A percentile compares a stretch with the other conserved stretches of the same genome.
Conservation (phyloP, 1,140 invertebrate species). For the Riptortus pedestris region DNA sequence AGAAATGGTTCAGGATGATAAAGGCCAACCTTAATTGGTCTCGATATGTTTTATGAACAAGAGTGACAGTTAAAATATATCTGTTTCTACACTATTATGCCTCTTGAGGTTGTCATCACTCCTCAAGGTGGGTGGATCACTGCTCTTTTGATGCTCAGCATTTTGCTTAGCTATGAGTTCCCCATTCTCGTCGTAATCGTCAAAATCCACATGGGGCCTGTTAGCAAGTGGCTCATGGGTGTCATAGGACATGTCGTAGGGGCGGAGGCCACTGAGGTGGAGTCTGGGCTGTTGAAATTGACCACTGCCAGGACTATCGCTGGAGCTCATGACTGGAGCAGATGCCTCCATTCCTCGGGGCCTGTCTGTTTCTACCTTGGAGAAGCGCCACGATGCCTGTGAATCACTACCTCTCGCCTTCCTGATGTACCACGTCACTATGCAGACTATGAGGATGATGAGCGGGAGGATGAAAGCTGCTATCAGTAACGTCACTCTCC, state of each 20-base stretch:
- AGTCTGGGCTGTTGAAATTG: neutral
- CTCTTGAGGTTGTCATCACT: neutral
- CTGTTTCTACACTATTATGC: slow-evolving; percentile 15
- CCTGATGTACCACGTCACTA: slow-evolving; percentile 40
- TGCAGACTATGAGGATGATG: slow-evolving; percentile 45
- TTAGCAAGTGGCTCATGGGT: slow-evolving; percentile 17
- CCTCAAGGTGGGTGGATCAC: neutral
- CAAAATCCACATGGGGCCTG: neutral
- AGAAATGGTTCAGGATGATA: neutral
- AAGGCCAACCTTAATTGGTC: no score
- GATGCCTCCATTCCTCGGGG: neutral
- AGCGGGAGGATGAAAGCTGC: slow-evolving; percentile 42
- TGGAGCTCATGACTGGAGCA: neutral
- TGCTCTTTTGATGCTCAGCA: neutral
- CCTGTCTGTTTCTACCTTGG: neutral
- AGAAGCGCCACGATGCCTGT: slow-evolving; percentile 16
- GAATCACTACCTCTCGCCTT: slow-evolving; percentile 8
- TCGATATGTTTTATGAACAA: no score
- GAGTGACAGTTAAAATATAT: neutral
- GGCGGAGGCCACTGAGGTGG: neutral
- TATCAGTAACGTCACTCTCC: slow-evolving; percentile 39
- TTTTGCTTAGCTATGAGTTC: neutral
- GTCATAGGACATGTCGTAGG: slow-evolving; percentile 4
- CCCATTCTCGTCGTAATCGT: slow-evolving; percentile 3
- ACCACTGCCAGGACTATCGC: neutral